Conservation (phyloP, 2,888 invertebrate species). For the Cataglyphis livida region DNA sequence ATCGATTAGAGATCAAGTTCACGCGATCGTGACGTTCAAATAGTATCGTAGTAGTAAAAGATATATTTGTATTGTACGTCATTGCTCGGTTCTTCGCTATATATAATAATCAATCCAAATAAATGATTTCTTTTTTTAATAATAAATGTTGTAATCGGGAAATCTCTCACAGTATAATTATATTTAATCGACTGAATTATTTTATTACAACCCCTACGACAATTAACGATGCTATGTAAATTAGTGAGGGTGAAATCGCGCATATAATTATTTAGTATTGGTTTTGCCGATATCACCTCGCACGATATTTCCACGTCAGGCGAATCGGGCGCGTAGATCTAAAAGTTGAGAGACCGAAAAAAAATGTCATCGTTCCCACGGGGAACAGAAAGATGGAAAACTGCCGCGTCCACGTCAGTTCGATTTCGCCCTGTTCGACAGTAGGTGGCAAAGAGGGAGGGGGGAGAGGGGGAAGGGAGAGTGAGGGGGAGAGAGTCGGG, state of each 20-base stretch:
- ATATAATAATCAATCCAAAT: neutral
- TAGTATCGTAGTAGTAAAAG: neutral
- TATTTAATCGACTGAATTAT: conserved; percentile 1
- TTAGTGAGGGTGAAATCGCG: neutral
- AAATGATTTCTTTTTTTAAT: neutral
- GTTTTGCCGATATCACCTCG: conserved; percentile 17
- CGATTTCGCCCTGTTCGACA: conserved; percentile 70
- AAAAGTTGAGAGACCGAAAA: conserved; percentile 64
- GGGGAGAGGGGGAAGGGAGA: too few relatives aligned
- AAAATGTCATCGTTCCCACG: conserved; percentile 74
- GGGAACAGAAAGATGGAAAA: conserved; percentile 76
- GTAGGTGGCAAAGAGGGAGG: conserved; percentile 58
- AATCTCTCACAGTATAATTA: neutral
- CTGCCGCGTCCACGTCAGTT: conserved; percentile 77
- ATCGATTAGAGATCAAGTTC: conserved; percentile 65
- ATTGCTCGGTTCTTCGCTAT: neutral
- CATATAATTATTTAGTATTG: conserved; percentile 17
- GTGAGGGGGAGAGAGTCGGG: conserved; percentile 42
- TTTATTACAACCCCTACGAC: neutral
- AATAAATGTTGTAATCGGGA: neutral
- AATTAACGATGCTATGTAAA: neutral
- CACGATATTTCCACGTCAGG: conserved; percentile 49
- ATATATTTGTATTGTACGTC: conserved; percentile 28
- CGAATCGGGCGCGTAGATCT: conserved; percentile 51
- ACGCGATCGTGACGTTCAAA: conserved; percentile 55